Conservation (phyloP, 2,113 vertebrate genomes). For the Phocoena sinus region DNA sequence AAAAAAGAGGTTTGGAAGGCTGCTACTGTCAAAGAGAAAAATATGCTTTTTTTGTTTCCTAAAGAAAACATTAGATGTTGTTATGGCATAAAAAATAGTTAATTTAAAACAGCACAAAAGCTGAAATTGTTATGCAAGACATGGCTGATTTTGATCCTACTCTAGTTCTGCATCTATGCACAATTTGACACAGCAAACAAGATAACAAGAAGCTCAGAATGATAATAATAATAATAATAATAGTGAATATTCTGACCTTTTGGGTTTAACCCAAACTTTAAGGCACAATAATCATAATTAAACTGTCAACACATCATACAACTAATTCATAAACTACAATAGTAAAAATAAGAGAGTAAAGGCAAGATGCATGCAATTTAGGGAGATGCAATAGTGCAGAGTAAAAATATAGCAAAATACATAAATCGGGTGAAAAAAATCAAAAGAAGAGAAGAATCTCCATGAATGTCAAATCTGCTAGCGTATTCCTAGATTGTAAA, state of each 20-base stretch:
- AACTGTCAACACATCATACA: background rate
- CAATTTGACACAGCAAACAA: background rate
- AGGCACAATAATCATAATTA: background rate
- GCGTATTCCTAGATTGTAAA: background rate
- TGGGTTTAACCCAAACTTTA: background rate
- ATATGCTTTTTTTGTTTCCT: background rate
- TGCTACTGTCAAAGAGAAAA: background rate
- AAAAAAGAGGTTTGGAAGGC: background rate
- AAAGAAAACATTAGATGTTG: slow-evolving; percentile 16
- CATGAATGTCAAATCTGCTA: background rate
- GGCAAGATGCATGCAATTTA: background rate
- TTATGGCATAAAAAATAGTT: background rate
- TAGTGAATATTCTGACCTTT: background rate
- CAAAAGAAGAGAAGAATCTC: background rate
- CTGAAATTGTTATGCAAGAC: background rate
- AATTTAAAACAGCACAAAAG: background rate
- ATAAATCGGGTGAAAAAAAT: background rate
- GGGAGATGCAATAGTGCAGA: background rate
- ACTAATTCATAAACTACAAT: background rate
- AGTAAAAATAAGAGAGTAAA: slow-evolving; percentile 7
- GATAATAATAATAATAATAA: background rate
- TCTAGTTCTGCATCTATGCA: background rate
- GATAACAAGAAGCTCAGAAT: background rate
- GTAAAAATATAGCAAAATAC: slow-evolving; percentile 5
- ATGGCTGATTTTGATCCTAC: background rate